These are phyloP conservation scores for Gonocerus acuteangulatus DNA, from an alignment of 2,888 invertebrate species.

Conservation along the genomic window DNA sequence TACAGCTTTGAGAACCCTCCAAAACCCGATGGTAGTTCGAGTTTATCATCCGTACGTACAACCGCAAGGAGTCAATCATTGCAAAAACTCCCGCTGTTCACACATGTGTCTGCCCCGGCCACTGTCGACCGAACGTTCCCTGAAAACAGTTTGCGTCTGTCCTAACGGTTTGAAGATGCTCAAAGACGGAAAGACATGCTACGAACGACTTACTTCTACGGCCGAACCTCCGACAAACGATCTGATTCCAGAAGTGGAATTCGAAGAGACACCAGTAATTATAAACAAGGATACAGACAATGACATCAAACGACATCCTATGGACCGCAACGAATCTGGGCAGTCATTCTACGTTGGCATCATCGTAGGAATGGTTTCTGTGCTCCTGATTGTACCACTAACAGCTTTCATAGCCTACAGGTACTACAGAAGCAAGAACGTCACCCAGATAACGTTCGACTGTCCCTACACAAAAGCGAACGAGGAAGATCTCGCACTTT, in stretches of 20 bases:
- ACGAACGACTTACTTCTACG: not conserved
- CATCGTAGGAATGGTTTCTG: slow-evolving; percentile 61
- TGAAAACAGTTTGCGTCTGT: slow-evolving; percentile 79
- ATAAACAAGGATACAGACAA: not conserved
- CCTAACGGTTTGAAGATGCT: slow-evolving; percentile 72
- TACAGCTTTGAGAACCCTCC: slow-evolving; percentile 68
- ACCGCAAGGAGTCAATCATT: slow-evolving; percentile 83
- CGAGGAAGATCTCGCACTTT: slow-evolving; percentile 81
- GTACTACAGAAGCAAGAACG: slow-evolving; percentile 76
- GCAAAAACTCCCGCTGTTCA: slow-evolving; percentile 78
- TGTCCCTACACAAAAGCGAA: slow-evolving; percentile 97
- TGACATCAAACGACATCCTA: not conserved
- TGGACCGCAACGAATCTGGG: no score
- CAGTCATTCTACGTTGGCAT: slow-evolving; percentile 51
- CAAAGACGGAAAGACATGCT: slow-evolving; percentile 51
- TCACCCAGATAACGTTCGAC: slow-evolving; percentile 96
- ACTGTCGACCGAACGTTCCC: slow-evolving; percentile 65
- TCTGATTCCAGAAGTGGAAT: not conserved
- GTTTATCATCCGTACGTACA: slow-evolving; percentile 92
- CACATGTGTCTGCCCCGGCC: slow-evolving; percentile 91
- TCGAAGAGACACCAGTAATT: not conserved
- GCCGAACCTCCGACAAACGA: not conserved
- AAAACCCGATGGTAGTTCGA: slow-evolving; percentile 90
- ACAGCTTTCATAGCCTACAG: slow-evolving; percentile 71
- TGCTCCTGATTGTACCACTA: slow-evolving; percentile 55